Evolutionary conservation across 2,888 invertebrate genomes (phyloP).

Genomic region (Drosophila suboccidentalis): DNA sequence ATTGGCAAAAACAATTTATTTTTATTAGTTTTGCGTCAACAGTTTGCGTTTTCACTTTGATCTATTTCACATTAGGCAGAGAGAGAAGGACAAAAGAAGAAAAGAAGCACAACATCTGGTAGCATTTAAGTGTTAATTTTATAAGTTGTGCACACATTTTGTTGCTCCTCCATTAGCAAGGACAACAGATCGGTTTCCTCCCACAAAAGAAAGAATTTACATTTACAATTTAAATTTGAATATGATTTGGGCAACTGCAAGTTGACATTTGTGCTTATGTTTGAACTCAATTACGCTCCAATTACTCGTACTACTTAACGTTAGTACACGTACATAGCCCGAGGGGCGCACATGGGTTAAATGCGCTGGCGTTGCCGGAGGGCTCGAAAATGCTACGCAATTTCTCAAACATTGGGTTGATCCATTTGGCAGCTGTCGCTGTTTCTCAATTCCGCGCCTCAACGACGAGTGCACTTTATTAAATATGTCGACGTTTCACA

Average conservation of each 20-base stretch:
- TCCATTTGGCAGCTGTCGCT: slow-evolving; percentile 71
- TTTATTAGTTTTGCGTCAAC: slow-evolving; percentile 57
- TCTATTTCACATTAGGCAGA: slow-evolving; percentile 23
- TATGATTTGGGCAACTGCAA: slow-evolving; percentile 14
- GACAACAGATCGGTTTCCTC: slow-evolving; percentile 25
- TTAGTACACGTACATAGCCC: slow-evolving; percentile 17
- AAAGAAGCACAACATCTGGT: slow-evolving; percentile 58
- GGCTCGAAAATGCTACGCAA: slow-evolving; percentile 43
- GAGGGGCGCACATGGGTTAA: slow-evolving; percentile 62
- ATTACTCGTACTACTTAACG: slow-evolving; percentile 50
- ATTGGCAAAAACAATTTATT: slow-evolving; percentile 68
- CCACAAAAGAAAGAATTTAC: slow-evolving; percentile 53
- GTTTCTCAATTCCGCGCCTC: slow-evolving; percentile 54
- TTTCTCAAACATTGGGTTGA: slow-evolving; percentile 26
- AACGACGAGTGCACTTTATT: slow-evolving; percentile 70
- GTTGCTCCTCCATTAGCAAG: slow-evolving; percentile 42
- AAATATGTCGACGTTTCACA: slow-evolving; percentile 35
- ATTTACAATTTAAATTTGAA: slow-evolving; percentile 61
- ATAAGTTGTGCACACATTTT: slow-evolving; percentile 49
- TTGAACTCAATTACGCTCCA: slow-evolving; percentile 70
- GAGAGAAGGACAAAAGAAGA: too few relatives aligned
- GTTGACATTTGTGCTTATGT: slow-evolving; percentile 54
- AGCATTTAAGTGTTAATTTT: slow-evolving; percentile 69
- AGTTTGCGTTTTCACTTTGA: slow-evolving; percentile 38
- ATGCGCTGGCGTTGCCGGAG: slow-evolving; percentile 55